Evolutionary conservation across 2,113 vertebrate species (phyloP), one percentile per base, ranked within the genome.

Genomic region (Callocephalon fimbriatum): DNA sequence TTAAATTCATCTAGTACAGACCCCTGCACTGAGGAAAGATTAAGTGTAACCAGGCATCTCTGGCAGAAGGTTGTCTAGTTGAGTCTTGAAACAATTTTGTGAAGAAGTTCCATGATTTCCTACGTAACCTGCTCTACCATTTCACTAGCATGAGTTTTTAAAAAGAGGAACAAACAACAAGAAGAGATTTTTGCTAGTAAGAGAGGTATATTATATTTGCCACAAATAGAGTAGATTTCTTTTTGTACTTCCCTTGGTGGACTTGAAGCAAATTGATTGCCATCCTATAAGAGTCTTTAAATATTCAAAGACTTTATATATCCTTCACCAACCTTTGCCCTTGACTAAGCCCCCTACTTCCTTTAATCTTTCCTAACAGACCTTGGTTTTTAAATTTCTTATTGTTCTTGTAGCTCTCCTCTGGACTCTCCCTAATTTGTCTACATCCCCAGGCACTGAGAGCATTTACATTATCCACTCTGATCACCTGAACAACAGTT

Each of bases 341-440:
- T 83, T 82, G 77, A 71, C 37, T 67, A 67, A 79, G 26, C 18
- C 35, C 20, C 76, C 35, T 50, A 54, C 44, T 65, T 92, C 35
- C 35, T 78, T 94, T 94, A 79, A 62, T 90, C 67, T 87, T 92
- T 71, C 51, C 51, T 66, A 79, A 75, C 62, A 75, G 89, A 75
- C 32, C 1, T 0, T 56, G 16, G 12, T 94, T 61, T 84, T 75
- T 2, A 56, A 45, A 87, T 80, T 80, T 92, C 56, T 79, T 86
- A 56, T 70, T 90, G 62, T 87, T 92, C 61, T 83, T 83, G 29
- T 42, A 50, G 37, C 63, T 87, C 37, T 84, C 51, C 51, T 90
- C 77, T 90, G 89, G 62, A 67, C 61, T 92, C n/a, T 90, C 37
- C 67, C 50, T 94, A 75, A 92, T 94, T 92, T 87, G 45, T 92